Percentiles rank a stretch among this genome's conserved stretches.
Evolutionary conservation across 2,888 invertebrate species (phyloP).

Genomic region (Macrosoma leucophasiata): DNA sequence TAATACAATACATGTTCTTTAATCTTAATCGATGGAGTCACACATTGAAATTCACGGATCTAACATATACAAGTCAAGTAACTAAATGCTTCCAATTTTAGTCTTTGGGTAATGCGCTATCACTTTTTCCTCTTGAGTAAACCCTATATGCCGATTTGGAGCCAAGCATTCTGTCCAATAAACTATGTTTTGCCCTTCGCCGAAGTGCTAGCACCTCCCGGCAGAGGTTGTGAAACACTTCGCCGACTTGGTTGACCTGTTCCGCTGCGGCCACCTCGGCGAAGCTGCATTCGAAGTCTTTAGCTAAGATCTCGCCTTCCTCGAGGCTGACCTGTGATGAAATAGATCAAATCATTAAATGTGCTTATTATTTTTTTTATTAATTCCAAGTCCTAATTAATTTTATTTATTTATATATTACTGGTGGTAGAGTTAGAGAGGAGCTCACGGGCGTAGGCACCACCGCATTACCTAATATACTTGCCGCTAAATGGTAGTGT

Average conservation of each 20-base stretch:
- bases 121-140: slow-evolving; percentile 91
- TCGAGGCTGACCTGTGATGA: slow-evolving; percentile 81
- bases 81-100: slow-evolving; percentile 41
- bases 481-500: too few relatives aligned
- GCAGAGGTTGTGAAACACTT: slow-evolving; percentile 89
- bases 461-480: too few relatives aligned
- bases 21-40: too few relatives aligned
- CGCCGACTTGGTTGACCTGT: slow-evolving; percentile 88
- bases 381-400: too few relatives aligned
- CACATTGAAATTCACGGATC: too few relatives aligned
- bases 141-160: slow-evolving; percentile 81
- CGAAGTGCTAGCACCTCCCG: slow-evolving; percentile 86
- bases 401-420: too few relatives aligned
- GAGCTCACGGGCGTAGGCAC: too few relatives aligned
- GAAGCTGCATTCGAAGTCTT: slow-evolving; percentile 92
- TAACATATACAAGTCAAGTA: too few relatives aligned
- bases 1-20: too few relatives aligned
- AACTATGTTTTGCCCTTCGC: slow-evolving; percentile 88
- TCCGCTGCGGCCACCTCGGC: slow-evolving; percentile 93
- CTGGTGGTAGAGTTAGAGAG: too few relatives aligned
- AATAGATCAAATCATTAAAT: too few relatives aligned
- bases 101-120: slow-evolving; percentile 91
- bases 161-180: slow-evolving; percentile 89
- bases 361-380: too few relatives aligned
- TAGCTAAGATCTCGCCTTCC: slow-evolving; percentile 91